Conservation (phyloP, 2,113 vertebrate genomes). For the Melanerpes formicivorus region DNA sequence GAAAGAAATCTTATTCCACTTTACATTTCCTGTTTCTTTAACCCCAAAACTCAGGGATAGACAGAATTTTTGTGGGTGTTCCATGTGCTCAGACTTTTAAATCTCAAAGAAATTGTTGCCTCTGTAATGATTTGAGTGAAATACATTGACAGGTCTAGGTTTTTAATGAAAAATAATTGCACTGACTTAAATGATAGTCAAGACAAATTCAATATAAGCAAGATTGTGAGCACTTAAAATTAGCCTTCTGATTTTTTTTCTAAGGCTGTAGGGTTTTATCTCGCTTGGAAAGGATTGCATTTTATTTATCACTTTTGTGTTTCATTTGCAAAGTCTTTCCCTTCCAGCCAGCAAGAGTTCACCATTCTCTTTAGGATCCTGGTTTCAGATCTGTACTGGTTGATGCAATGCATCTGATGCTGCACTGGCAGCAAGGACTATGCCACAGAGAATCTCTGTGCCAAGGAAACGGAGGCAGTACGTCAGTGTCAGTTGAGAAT, state of each 20-base stretch:
- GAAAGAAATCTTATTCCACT: not conserved
- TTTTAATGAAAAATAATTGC: not conserved
- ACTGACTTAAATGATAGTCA: not conserved
- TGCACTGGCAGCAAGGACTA: not conserved
- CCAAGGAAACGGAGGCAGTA: not conserved
- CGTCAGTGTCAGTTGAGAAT: not conserved
- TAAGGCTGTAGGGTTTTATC: not conserved
- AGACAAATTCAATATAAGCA: not conserved
- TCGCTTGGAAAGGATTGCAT: not conserved
- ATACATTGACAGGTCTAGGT: not conserved
- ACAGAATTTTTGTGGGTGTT: not conserved
- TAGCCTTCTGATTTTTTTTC: not conserved
- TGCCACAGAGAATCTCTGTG: not conserved
- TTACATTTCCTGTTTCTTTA: not conserved
- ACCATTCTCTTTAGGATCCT: not conserved
- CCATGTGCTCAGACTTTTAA: not conserved
- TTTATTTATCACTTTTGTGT: not conserved
- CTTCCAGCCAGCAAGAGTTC: not conserved
- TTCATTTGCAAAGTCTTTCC: not conserved
- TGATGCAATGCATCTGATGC: not conserved
- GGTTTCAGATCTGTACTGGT: not conserved
- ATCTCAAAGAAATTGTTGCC: not conserved
- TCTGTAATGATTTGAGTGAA: rapidly evolving
- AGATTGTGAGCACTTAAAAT: not conserved
- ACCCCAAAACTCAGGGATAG: rapidly evolving